Evolutionary conservation across 2,888 invertebrate genomes (phyloP).

Genomic region (Anarsia innoxiella): DNA sequence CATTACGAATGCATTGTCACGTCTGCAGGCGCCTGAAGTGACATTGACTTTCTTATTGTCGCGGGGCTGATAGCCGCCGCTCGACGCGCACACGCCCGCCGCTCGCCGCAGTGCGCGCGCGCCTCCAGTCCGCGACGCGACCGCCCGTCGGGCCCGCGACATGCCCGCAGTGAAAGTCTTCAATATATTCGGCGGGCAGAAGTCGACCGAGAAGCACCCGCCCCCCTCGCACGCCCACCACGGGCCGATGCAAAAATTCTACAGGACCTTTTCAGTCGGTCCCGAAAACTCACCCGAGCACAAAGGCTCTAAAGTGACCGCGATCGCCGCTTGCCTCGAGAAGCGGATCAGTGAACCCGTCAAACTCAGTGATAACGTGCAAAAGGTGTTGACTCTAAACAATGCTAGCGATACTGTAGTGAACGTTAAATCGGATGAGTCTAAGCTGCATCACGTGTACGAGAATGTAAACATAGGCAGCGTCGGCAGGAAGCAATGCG

Average conservation of each 20-base stretch:
- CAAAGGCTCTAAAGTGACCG: constrained; percentile 65
- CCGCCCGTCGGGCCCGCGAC: constrained; percentile 58
- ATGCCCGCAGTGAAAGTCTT: constrained; percentile 75
- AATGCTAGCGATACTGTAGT: constrained; percentile 45
- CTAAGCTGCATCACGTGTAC: constrained; percentile 50
- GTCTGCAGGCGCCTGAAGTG: constrained; percentile 45
- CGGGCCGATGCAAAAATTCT: constrained; percentile 66
- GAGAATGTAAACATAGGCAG: constrained; percentile 64
- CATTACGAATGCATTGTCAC: constrained; percentile 44
- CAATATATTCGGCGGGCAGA: constrained; percentile 72
- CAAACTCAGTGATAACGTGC: constrained; percentile 56
- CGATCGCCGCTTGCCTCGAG: constrained; percentile 64
- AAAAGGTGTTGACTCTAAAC: constrained; percentile 46
- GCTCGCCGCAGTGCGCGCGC: constrained; percentile 66
- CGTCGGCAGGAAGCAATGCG: constrained; percentile 32
- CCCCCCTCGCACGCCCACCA: constrained; percentile 40
- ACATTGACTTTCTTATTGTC: constrained; percentile 70
- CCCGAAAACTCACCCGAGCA: constrained; percentile 51
- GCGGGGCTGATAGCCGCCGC: constrained; percentile 45
- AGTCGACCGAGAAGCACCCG: constrained; percentile 64
- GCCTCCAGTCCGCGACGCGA: constrained; percentile 58
- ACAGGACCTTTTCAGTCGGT: constrained; percentile 69
- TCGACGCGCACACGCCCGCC: constrained; percentile 64
- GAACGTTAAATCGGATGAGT: constrained; percentile 36
- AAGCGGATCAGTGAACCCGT: constrained; percentile 61